A percentile compares a stretch with the other conserved stretches of the same genome.
phyloP scores from a whole-genome alignment of 2,888 invertebrate genomes.

The Ecliptopera silaceata region DNA sequence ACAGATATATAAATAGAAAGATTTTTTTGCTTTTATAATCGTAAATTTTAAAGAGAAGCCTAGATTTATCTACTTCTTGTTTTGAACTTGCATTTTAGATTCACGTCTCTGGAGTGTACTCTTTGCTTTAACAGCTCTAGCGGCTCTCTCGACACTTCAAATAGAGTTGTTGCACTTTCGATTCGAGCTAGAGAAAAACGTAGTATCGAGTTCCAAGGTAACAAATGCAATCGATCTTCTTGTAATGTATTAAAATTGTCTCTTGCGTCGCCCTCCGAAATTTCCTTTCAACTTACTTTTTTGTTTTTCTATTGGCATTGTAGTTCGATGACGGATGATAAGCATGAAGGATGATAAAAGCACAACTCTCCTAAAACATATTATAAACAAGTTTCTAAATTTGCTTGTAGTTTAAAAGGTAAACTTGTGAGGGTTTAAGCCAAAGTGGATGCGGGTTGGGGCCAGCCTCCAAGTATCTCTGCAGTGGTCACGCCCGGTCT shows the following conservation, averaged over 20 bases:
- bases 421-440: constrained; percentile 55
- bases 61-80: constrained; percentile 62
- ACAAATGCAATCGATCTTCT: constrained; percentile 59
- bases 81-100: constrained; percentile 67
- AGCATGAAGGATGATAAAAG: constrained; percentile 59
- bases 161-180: constrained; percentile 68
- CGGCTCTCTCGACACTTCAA: constrained; percentile 61
- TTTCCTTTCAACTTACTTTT: constrained; percentile 45
- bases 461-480: constrained; percentile 80
- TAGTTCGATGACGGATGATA: constrained; percentile 45
- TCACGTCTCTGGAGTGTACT: constrained; percentile 56
- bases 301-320: constrained; percentile 48
- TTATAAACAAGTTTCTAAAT: constrained; percentile 54
- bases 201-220: constrained; percentile 51
- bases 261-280: constrained; percentile 42
- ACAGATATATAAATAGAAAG: constrained; percentile 67
- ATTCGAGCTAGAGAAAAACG: constrained; percentile 54
- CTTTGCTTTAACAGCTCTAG: constrained; percentile 61
- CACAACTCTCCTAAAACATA: constrained; percentile 60
- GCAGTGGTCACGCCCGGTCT: constrained; percentile 66
- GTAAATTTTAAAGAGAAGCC: constrained; percentile 54
- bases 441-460: constrained; percentile 75
- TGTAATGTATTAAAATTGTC: constrained; percentile 76
- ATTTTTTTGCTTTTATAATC: constrained; percentile 63
- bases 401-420: constrained; percentile 71